Evolutionary conservation across 1,140 invertebrate species (phyloP), one percentile per base, ranked within the genome.

Genomic region (Apocrypta bakeri): DNA sequence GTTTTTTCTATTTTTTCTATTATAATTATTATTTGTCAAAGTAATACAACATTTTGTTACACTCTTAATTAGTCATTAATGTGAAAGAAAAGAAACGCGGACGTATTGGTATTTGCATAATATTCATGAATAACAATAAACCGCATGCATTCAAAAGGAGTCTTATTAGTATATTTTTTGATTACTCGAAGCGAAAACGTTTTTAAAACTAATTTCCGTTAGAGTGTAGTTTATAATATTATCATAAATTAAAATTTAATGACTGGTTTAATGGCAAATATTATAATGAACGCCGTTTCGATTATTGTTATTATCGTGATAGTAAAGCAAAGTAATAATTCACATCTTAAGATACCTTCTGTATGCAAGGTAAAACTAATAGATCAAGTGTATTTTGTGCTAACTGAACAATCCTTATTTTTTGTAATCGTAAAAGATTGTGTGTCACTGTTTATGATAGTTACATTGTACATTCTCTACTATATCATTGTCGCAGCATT

Each of bases 231-330:
- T 63, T 25, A 17, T 1, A 21, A 25, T 25, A 79, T 79, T 79
- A 27, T 25, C 66, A 69, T 79, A 69, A 68, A 72, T 79, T 63
- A 79, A 29, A 72, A 21, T 33, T 33, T 79, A 72, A 79, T 72
- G 42, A 11, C 12, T 71, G 29, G 56, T 21, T 1, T 72, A 63
- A 79, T 72, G 48, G 31, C 25, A 31, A n/a, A 21, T 64, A 24
- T 7, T 24, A 40, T 56, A 63, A 75, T 14, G 64, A 29, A 17
- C 64, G 25, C 27, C 64, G 64, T 66, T 27, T 11, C 27, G 12
- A 66, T 66, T 66, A 66, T 25, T 66, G 14, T 66, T 27, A 66
- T 66, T 29, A 66, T 27, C 29, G 3, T 12, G 25, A 66, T 14
- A 29, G 27, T 66, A 66, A 66, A 56, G 17, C 17, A 17, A 21